Evolutionary conservation across 2,113 vertebrate genomes (phyloP).

Genomic region (Eudyptes chrysolophus): DNA sequence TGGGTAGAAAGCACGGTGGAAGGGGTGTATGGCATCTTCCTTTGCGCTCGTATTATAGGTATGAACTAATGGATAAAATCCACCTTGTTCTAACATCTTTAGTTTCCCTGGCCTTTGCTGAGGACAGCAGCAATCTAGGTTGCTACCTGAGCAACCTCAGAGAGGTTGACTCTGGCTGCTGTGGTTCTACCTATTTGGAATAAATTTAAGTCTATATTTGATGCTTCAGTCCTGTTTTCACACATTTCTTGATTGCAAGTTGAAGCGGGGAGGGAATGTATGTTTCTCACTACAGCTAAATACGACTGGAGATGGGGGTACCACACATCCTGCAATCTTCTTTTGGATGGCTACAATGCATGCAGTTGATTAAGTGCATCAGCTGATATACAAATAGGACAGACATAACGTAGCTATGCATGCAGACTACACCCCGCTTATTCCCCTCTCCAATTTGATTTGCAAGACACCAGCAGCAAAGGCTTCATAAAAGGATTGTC

Average conservation of each 20-base stretch:
- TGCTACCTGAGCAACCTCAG: not conserved
- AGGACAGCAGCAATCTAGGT: not conserved
- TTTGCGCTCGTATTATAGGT: not conserved
- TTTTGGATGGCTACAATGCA: rapidly evolving
- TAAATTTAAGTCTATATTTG: not conserved
- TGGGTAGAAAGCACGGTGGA: not conserved
- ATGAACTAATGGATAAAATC: not conserved
- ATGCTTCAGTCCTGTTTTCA: not conserved
- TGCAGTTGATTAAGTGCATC: rapidly evolving
- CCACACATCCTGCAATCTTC: not conserved
- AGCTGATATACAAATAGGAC: not conserved
- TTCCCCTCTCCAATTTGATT: not conserved
- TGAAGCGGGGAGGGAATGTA: not conserved
- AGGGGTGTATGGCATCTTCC: not conserved
- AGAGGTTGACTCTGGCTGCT: not conserved
- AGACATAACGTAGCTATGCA: not conserved
- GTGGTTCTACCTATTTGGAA: not conserved
- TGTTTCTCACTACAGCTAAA: not conserved
- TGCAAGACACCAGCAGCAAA: not conserved
- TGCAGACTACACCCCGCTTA: rapidly evolving
- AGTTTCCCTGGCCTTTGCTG: not conserved
- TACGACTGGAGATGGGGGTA: not conserved
- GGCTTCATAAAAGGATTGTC: not conserved
- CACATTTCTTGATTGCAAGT: not conserved
- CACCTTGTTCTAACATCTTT: not conserved